Conservation (phyloP, 2,113 vertebrate genomes). For the Rhabdomys dilectus region DNA sequence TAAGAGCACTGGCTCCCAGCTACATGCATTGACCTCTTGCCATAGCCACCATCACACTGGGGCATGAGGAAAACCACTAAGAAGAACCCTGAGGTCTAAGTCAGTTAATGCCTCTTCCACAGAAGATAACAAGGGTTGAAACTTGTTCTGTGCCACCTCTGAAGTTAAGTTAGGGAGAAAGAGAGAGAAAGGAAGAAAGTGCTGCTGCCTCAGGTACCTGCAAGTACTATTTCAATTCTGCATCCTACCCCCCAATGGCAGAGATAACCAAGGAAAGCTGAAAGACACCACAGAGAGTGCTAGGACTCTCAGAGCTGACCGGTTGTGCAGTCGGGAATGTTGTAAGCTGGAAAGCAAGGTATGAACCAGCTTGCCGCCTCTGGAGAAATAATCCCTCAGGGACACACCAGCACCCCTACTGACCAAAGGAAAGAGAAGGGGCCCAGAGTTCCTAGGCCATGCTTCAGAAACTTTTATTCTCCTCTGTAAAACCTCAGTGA, state of each 20-base stretch:
- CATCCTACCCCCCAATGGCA: neutral
- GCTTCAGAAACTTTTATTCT: neutral
- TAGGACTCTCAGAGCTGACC: neutral
- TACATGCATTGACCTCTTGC: neutral
- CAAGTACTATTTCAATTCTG: fast-evolving
- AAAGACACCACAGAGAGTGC: neutral
- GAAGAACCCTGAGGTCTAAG: fast-evolving
- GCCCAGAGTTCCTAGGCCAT: too few species aligned
- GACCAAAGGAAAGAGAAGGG: neutral
- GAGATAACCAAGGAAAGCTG: fast-evolving
- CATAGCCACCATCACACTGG: neutral
- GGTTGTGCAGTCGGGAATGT: too few species aligned
- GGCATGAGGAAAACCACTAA: fast-evolving
- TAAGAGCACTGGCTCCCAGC: fast-evolving
- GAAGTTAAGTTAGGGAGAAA: neutral
- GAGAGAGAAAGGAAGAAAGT: too few species aligned
- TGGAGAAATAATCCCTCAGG: neutral
- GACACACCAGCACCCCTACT: neutral
- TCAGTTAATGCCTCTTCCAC: neutral
- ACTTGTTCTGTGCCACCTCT: fast-evolving
- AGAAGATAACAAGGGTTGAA: neutral
- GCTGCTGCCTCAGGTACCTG: fast-evolving
- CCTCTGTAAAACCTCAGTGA: neutral
- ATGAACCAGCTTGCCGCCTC: neutral
- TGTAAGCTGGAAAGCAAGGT: fast-evolving